Evolutionary conservation across 2,888 invertebrate genomes (phyloP).

Genomic region (Thelaira solivaga): DNA sequence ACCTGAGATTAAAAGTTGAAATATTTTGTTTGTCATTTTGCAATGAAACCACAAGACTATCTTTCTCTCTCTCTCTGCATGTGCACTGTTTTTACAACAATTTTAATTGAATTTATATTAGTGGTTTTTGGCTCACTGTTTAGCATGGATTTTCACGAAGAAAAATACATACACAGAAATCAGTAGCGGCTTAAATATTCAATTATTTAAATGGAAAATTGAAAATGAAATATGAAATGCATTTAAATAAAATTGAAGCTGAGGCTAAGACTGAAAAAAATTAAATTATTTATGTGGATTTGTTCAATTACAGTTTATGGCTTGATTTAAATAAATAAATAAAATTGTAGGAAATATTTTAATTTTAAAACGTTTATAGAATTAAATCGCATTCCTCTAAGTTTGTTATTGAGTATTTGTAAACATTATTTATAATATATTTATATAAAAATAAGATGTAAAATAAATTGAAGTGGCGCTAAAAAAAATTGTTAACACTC

Average conservation of each 20-base stretch:
- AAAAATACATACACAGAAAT: not conserved
- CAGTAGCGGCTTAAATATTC: not conserved
- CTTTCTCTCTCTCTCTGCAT: no score
- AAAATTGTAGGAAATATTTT: no score
- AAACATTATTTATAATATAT: no score
- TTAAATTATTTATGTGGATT: not conserved
- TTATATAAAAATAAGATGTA: no score
- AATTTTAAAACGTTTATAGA: no score
- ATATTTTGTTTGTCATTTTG: slow-evolving; percentile 42
- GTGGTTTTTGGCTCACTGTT: not conserved
- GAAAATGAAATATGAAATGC: not conserved
- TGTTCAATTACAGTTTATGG: not conserved
- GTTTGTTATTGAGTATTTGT: no score
- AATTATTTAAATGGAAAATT: slow-evolving; percentile 11
- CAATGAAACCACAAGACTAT: not conserved
- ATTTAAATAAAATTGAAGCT: not conserved
- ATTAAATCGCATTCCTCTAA: no score
- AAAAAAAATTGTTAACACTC: no score
- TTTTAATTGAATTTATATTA: slow-evolving; percentile 48
- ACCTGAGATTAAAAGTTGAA: slow-evolving; percentile 17
- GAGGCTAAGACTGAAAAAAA: no score
- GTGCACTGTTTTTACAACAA: not conserved
- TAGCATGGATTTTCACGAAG: not conserved
- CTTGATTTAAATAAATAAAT: no score
- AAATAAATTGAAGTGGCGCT: no score